Evolutionary conservation across 2,888 invertebrate species (phyloP), one percentile per base, ranked within the genome.

Genomic region (Clusia tigrina): DNA sequence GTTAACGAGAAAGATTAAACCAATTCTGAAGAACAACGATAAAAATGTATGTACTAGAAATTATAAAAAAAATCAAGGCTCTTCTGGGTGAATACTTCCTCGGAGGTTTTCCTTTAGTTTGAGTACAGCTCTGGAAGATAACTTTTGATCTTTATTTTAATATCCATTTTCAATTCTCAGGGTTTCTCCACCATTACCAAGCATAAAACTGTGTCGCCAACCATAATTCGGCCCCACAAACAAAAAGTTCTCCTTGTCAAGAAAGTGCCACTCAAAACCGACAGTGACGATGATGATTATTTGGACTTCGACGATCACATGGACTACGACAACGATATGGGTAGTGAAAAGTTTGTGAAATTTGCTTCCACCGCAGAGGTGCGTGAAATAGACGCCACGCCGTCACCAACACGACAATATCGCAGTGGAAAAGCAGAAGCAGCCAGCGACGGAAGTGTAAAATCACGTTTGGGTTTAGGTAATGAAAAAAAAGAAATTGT

Each of bases 281-380:
- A 78, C 60, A 78, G 77, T 52, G 74, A 73, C 53, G 72, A 73
- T 26, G 69, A 73, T 1, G 72, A 76, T 15, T n/a, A n/a, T n/a
- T 69, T 71, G 15, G 73, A 77, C 55, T 72, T 69, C 65, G 73
- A 71, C 12, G 78, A 75, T 52, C 68, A 71, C 20, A 59, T 65
- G 37, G 68, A 69, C 17, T 58, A 67, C 2, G 71, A 67, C n/a
- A 65, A 71, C 26, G 70, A 72, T 38, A 58, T 76, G 67, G 63
- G 2, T 1, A 76, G 69, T 9, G 83, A 83, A 57, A 84, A 84
- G 69, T 74, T 80, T 58, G 84, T 84, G 0, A 82, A 83, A 58
- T 84, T 84, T 60, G 84, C 84, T 2, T 78, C 83, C 0, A 82
- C 81, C 15, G 84, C 84, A 2, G 84, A 84, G 69, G 81, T 84